Percentiles rank a stretch among this genome's conserved stretches.
Conservation (phyloP, 2,888 invertebrate genomes). For the Leucophenga montana region DNA sequence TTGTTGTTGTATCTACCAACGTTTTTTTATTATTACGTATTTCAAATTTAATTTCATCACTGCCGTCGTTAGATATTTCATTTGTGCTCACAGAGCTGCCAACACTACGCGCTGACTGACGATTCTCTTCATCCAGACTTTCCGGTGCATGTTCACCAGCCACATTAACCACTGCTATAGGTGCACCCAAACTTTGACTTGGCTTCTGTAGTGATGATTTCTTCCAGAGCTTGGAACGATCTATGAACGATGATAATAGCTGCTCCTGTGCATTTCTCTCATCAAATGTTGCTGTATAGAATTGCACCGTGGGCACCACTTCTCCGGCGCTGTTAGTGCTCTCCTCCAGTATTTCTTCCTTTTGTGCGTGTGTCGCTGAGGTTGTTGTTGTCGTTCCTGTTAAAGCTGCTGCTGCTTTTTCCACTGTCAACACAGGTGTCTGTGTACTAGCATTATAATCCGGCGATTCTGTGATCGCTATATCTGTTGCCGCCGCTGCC, state of each 20-base stretch:
- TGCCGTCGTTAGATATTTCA: conserved; percentile 65
- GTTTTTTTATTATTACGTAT: conserved; percentile 62
- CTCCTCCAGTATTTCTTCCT: conserved; percentile 74
- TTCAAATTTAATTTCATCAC: conserved; percentile 69
- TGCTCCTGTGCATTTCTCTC: conserved; percentile 68
- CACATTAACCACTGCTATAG: conserved; percentile 37
- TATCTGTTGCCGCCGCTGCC: conserved; percentile 61
- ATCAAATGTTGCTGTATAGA: conserved; percentile 75
- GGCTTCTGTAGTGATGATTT: conserved; percentile 39
- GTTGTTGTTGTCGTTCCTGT: conserved; percentile 56
- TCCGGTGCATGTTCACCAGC: conserved; percentile 17
- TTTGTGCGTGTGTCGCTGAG: conserved; percentile 62
- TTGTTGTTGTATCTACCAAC: conserved; percentile 69
- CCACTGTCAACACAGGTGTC: not conserved
- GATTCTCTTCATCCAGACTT: conserved; percentile 52
- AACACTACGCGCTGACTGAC: conserved; percentile 71
- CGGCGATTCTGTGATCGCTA: conserved; percentile 46
- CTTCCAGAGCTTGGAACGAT: conserved; percentile 61
- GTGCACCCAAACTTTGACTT: conserved; percentile 39
- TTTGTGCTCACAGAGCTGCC: conserved; percentile 65
- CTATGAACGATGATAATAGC: conserved; percentile 65
- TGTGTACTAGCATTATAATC: conserved; percentile 16
- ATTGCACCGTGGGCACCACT: conserved; percentile 75
- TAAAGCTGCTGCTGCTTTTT: not conserved
- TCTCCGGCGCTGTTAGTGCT: conserved; percentile 72